These are phyloP conservation scores for Ia io DNA, from an alignment of 2,113 vertebrate species.

Conservation along the genomic window DNA sequence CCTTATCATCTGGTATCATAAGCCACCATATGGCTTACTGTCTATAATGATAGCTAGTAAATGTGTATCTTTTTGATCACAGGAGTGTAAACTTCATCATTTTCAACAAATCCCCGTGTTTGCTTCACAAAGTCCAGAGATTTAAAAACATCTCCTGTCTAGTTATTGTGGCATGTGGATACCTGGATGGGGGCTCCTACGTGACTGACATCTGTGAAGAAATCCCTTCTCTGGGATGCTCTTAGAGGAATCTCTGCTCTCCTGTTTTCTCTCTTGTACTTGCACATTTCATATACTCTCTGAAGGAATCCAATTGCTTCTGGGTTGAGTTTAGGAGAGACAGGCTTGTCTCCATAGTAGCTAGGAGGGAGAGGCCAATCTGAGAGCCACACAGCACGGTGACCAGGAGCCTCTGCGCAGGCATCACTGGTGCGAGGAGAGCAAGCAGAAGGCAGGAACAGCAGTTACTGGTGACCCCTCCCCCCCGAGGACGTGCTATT, in stretches of 20 bases:
- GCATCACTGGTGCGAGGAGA: neutral
- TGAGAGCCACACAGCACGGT: neutral
- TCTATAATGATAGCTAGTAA: neutral
- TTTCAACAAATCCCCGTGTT: neutral
- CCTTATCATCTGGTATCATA: neutral
- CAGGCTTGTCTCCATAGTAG: neutral
- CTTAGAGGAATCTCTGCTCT: neutral
- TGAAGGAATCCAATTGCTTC: slow-evolving; percentile 44
- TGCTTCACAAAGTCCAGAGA: slow-evolving; percentile 8
- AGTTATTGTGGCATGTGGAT: neutral
- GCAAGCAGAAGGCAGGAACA: neutral
- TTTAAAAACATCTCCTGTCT: neutral
- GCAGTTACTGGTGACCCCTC: neutral
- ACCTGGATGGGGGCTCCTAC: neutral
- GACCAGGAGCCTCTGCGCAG: neutral
- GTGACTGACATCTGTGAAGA: slow-evolving; percentile 1
- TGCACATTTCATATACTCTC: slow-evolving; percentile 31
- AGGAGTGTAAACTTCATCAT: neutral
- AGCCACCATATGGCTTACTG: neutral
- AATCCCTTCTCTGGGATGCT: neutral
- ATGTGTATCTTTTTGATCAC: neutral
- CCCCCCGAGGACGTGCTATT: neutral
- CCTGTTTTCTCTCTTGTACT: neutral
- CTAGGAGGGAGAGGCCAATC: neutral
- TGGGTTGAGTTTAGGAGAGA: neutral